Evolutionary conservation across 2,888 invertebrate genomes (phyloP).

Genomic region (Petrolisthes cinctipes): DNA sequence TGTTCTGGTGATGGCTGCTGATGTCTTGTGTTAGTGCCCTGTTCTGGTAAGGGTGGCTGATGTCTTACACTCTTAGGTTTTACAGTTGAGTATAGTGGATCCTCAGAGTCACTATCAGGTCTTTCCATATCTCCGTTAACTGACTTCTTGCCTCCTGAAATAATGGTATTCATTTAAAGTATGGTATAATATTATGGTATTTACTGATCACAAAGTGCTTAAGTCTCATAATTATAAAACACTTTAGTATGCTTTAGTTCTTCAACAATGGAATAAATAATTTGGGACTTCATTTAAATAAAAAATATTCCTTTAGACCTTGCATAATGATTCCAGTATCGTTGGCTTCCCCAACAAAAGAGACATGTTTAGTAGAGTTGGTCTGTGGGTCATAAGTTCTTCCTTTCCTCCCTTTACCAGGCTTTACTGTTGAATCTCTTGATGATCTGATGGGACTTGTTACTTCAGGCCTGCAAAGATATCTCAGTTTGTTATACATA

Average conservation of each 20-base stretch:
- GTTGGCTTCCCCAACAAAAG: slow-evolving; percentile 24
- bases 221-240: too few relatives aligned
- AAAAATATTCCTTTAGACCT: too few relatives aligned
- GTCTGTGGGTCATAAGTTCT: slow-evolving; percentile 34
- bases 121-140: background rate
- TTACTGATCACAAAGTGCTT: too few relatives aligned
- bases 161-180: too few relatives aligned
- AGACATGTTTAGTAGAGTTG: slow-evolving; percentile 32
- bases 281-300: too few relatives aligned
- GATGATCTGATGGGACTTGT: slow-evolving; percentile 16
- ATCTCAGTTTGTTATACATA: too few relatives aligned
- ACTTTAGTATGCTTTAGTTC: too few relatives aligned
- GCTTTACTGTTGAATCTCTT: slow-evolving; percentile 5
- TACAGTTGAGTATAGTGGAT: slow-evolving; percentile 49
- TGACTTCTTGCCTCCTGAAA: slow-evolving; percentile 9
- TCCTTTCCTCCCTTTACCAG: slow-evolving; percentile 48
- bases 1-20: background rate
- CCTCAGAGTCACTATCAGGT: slow-evolving; percentile 47
- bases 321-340: background rate
- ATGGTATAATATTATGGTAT: too few relatives aligned
- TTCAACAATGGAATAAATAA: too few relatives aligned
- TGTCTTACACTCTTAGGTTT: slow-evolving; percentile 22
- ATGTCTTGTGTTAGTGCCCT: background rate
- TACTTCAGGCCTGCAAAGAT: slow-evolving; percentile 40
- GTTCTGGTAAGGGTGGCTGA: background rate